Evolutionary conservation across 2,113 vertebrate species (phyloP).

Genomic region (Chionodraco myersi): DNA sequence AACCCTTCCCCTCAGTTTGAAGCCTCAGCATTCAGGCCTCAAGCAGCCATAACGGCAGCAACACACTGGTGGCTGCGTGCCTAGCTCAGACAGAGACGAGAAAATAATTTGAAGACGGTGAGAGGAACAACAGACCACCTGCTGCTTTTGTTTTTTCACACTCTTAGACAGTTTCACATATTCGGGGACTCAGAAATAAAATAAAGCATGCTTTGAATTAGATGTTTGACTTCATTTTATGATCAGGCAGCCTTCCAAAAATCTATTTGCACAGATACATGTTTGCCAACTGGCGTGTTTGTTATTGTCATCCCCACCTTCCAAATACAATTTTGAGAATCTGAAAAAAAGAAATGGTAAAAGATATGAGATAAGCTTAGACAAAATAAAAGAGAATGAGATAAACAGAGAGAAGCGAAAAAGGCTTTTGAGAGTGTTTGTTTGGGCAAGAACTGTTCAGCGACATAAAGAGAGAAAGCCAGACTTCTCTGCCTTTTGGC

Average conservation of each 20-base stretch:
- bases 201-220: slow-evolving; percentile 48
- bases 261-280: slow-evolving; percentile 43
- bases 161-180: slow-evolving; percentile 48
- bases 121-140: slow-evolving; percentile 58
- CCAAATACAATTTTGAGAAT: slow-evolving; percentile 55
- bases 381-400: slow-evolving; percentile 29
- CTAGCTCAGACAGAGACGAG: slow-evolving; percentile 34
- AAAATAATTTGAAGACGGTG: slow-evolving; percentile 47
- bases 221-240: slow-evolving; percentile 54
- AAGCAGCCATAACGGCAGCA: slow-evolving; percentile 41
- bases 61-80: slow-evolving; percentile 57
- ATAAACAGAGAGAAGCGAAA: slow-evolving; percentile 25
- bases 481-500: slow-evolving; percentile 25
- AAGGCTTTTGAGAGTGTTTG: slow-evolving; percentile 1
- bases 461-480: slow-evolving; percentile 32
- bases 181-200: slow-evolving; percentile 44
- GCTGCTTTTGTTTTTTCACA: slow-evolving; percentile 33
- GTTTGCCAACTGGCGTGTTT: slow-evolving; percentile 68
- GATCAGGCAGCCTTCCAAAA: slow-evolving; percentile 63
- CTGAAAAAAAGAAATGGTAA: slow-evolving; percentile 48
- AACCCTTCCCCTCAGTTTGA: slow-evolving; percentile 10
- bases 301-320: slow-evolving; percentile 27
- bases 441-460: slow-evolving; percentile 25
- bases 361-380: slow-evolving; percentile 36
- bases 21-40: slow-evolving; percentile 28